Evolutionary conservation across 2,113 vertebrate genomes (phyloP).

Genomic region (Catharus minimus): DNA sequence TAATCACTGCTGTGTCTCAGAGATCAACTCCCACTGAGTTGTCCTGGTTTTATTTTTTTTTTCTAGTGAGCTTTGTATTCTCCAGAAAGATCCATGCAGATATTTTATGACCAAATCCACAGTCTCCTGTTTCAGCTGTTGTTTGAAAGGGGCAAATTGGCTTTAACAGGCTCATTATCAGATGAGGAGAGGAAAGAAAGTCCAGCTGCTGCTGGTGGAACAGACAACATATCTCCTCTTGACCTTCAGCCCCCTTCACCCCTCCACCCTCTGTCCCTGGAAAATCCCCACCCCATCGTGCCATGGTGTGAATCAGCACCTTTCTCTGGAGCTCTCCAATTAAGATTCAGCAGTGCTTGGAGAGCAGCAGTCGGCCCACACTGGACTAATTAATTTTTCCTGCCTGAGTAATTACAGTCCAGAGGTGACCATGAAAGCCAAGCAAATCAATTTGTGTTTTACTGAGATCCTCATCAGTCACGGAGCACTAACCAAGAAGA

Average conservation of each 20-base stretch:
- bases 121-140: background rate
- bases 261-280: background rate
- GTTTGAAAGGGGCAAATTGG: background rate
- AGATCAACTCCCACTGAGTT: background rate
- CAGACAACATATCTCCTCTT: background rate
- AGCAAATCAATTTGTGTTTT: constrained; percentile 70
- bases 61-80: background rate
- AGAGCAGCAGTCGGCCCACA: constrained; percentile 41
- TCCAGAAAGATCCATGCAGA: background rate
- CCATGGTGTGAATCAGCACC: constrained; percentile 45
- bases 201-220: background rate
- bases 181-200: background rate
- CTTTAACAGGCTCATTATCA: background rate
- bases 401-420: constrained; percentile 71
- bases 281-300: background rate
- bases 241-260: constrained; percentile 28
- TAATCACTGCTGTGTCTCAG: background rate
- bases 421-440: constrained; percentile 67
- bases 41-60: background rate
- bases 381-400: constrained; percentile 68
- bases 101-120: background rate
- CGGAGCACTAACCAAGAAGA: constrained; percentile 50
- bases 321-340: constrained; percentile 49
- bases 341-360: constrained; percentile 29
- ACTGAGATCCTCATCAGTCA: constrained; percentile 69